phyloP scores from a whole-genome alignment of 2,888 invertebrate genomes.

The Cenopis cana region DNA sequence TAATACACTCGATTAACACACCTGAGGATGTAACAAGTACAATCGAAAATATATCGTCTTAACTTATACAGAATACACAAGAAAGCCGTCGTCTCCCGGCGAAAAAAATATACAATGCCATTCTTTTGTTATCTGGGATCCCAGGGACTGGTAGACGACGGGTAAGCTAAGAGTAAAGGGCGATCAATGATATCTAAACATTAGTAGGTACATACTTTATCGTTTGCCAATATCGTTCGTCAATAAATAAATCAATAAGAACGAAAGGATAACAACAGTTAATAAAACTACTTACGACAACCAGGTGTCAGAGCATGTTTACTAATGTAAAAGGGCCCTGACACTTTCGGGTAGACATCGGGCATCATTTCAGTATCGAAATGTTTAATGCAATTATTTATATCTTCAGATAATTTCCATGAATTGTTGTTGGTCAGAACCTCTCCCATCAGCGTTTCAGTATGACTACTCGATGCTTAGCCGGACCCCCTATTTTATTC shows the following conservation, averaged over 20 bases:
- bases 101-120: too few relatives aligned
- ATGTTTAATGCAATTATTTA: not conserved
- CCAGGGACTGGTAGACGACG: too few relatives aligned
- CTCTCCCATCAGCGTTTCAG: constrained; percentile 12
- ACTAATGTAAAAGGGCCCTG: constrained; percentile 61
- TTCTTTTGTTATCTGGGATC: too few relatives aligned
- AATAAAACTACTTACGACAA: constrained; percentile 60
- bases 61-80: not conserved
- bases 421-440: constrained; percentile 4
- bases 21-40: not conserved
- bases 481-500: constrained; percentile 65
- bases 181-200: not conserved
- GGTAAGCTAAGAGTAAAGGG: not conserved
- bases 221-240: not conserved
- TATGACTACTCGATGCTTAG: constrained; percentile 54
- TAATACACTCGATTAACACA: too few relatives aligned
- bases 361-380: constrained; percentile 51
- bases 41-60: not conserved
- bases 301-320: constrained; percentile 59
- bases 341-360: constrained; percentile 54
- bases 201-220: not conserved
- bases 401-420: not conserved
- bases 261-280: constrained; percentile 1
- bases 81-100: too few relatives aligned
- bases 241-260: not conserved